Percentiles rank a stretch among this genome's conserved stretches.
phyloP scores from a whole-genome alignment of 1,140 invertebrate species.

The Aphaenogaster floridana region DNA sequence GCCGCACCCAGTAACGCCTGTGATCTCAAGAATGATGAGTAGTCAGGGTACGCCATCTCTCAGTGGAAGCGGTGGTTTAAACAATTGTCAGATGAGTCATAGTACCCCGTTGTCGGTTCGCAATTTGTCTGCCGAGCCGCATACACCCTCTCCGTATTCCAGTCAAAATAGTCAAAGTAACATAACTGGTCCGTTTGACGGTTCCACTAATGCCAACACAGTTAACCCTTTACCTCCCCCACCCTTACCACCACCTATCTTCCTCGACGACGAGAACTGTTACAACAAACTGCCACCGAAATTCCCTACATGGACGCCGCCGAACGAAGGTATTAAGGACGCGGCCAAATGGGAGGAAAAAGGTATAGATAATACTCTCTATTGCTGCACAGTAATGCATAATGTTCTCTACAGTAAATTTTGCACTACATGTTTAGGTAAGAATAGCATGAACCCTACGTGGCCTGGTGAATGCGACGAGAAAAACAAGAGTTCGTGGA shows the following conservation, averaged over 20 bases:
- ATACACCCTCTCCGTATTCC: constrained; percentile 82
- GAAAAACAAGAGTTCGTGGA: constrained; percentile 81
- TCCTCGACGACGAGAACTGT: constrained; percentile 85
- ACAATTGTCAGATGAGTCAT: constrained; percentile 81
- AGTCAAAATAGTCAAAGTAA: constrained; percentile 85
- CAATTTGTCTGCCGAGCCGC: constrained; percentile 79
- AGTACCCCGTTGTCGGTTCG: constrained; percentile 82
- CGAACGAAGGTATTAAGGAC: constrained; percentile 81
- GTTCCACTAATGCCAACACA: constrained; percentile 64
- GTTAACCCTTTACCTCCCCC: constrained; percentile 87
- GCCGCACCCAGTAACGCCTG: constrained; percentile 77
- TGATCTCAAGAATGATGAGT: constrained; percentile 75
- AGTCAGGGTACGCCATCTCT: constrained; percentile 65
- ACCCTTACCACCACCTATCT: constrained; percentile 88
- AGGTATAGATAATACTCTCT: constrained; percentile 70
- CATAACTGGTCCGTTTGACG: constrained; percentile 76
- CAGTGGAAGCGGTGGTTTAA: constrained; percentile 52
- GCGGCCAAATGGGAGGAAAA: constrained; percentile 83
- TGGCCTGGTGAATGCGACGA: constrained; percentile 81
- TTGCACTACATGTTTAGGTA: constrained; percentile 74
- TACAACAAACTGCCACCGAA: constrained; percentile 87
- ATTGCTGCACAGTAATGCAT: constrained; percentile 6
- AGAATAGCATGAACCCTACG: constrained; percentile 81
- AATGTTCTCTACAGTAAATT: constrained; percentile 47
- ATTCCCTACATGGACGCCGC: constrained; percentile 86